phyloP scores from a whole-genome alignment of 1,140 invertebrate genomes.

The Heterodera schachtii region DNA sequence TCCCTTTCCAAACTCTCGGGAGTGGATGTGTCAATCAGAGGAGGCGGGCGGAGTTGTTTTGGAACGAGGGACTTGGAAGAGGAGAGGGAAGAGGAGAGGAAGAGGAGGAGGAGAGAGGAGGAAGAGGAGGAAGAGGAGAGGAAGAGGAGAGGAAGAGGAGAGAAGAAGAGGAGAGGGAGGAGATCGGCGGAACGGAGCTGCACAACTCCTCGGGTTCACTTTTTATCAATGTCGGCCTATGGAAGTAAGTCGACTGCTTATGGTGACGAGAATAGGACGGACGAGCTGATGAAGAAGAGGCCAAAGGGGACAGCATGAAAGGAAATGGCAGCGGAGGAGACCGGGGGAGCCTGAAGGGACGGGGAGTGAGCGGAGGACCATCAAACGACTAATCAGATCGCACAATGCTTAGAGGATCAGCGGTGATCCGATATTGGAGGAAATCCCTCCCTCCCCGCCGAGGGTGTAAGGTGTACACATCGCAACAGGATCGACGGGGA shows the following conservation, averaged over 20 bases:
- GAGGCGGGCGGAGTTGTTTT: not conserved
- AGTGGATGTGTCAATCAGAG: conserved; percentile 59
- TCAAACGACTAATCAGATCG: not conserved
- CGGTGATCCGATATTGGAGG: not conserved
- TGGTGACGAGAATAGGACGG: not conserved
- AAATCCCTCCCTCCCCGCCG: not conserved
- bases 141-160: too few species aligned
- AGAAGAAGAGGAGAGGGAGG: not conserved
- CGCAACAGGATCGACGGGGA: not conserved
- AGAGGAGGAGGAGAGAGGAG: not conserved
- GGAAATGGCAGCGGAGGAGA: not conserved
- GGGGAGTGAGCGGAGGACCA: not conserved
- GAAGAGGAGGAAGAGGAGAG: too few species aligned
- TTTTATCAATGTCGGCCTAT: not conserved
- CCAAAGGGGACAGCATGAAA: not conserved
- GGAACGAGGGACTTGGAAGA: too few species aligned
- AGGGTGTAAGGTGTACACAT: not conserved
- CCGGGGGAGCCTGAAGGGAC: not conserved
- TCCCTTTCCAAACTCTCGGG: conserved; percentile 60
- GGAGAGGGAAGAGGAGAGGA: too few species aligned
- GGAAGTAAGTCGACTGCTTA: not conserved
- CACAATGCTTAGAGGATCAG: not conserved
- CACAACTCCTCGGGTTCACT: not conserved
- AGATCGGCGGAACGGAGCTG: not conserved
- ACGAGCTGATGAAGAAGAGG: not conserved